Evolutionary conservation across 2,888 invertebrate species (phyloP), one percentile per base, ranked within the genome.

Genomic region (Graphium colonna): DNA sequence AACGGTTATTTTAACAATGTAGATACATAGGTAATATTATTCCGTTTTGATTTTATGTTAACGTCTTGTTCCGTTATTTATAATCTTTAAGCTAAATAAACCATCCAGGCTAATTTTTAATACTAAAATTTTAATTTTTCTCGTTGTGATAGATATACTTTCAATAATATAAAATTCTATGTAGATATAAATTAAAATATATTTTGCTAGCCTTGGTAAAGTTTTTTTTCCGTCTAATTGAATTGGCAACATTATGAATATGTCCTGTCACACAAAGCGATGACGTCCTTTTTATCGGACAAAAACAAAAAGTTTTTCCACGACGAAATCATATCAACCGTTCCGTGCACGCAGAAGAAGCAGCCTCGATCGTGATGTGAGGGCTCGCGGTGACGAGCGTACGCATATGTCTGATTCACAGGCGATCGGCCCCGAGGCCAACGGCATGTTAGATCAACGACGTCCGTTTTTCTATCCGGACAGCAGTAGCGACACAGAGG

Each of bases 401-500:
- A 60, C 72, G 70, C 77, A 69, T 74, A 86, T 86, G 86, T 86
- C 86, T 59, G 86, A 86, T 74, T 68, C 80, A 55, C 82, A 83
- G 75, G 67, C 65, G 16, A 72, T 73, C 59, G 83, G 79, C 74
- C 79, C 67, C 21, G 79, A 84, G 82, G 85, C 83, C 77, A 54
- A 54, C 54, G 54, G 54, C 66, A 68, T 68, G 68, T 59, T 58
- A 61, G 85, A 84, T 54, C 65, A 65, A 42, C 71, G 84, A 58
- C 75, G 88, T 66, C 75, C 79, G n/a, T 90, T 87, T 64, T 84
- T 87, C 69, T 88, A 85, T 56, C 81, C 82, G 57, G 94, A 95
- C 69, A 95, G 95, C 72, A 96, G 96, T 76, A 96, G 96, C 71
- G 96, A 96, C 75, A 95, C 95, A 16, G 96, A 96, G 79, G 96